These are phyloP conservation scores for Takifugu rubripes DNA, from an alignment of 2,797 vertebrate genomes.

Conservation along the genomic window DNA sequence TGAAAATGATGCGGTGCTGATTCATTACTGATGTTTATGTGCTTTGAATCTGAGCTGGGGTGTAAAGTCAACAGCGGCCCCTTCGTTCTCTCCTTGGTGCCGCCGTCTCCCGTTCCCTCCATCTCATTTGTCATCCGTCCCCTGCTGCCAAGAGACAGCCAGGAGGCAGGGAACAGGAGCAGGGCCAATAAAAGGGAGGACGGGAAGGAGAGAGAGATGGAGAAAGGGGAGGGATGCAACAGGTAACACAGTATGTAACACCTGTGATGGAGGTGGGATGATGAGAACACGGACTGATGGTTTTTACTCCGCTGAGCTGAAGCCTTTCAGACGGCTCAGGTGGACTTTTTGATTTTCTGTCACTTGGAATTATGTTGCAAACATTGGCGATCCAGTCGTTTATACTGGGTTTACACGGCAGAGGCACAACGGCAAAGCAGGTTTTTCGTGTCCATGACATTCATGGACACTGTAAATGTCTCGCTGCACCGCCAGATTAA, in stretches of 20 bases:
- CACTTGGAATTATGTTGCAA: too few relatives aligned
- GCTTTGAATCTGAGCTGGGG: constrained; percentile 4
- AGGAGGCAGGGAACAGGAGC: constrained; percentile 48
- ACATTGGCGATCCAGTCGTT: too few relatives aligned
- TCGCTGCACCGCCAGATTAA: too few relatives aligned
- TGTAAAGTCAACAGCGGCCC: constrained; percentile 28
- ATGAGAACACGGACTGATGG: constrained; percentile 19
- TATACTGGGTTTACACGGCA: too few relatives aligned
- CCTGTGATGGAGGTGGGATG: constrained; percentile 11
- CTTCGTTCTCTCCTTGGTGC: constrained; percentile 34
- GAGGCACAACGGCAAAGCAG: too few relatives aligned
- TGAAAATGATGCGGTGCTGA: constrained; percentile 3
- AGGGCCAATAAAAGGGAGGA: constrained; percentile 6
- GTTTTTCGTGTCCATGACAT: too few relatives aligned
- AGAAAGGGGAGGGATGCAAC: constrained; percentile 5
- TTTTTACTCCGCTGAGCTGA: constrained; percentile 25
- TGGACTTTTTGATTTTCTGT: too few relatives aligned
- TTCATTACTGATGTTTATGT: constrained; percentile 18
- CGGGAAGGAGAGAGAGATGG: constrained; percentile 6
- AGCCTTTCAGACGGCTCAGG: neutral
- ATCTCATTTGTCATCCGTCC: constrained; percentile 51
- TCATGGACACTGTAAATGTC: too few relatives aligned
- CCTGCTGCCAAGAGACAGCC: constrained; percentile 52
- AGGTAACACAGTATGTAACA: constrained; percentile 27
- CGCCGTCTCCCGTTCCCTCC: constrained; percentile 40